Base-by-base conservation (phyloP, 2,797 vertebrate genomes). In the Cuniculus paca region DNA sequence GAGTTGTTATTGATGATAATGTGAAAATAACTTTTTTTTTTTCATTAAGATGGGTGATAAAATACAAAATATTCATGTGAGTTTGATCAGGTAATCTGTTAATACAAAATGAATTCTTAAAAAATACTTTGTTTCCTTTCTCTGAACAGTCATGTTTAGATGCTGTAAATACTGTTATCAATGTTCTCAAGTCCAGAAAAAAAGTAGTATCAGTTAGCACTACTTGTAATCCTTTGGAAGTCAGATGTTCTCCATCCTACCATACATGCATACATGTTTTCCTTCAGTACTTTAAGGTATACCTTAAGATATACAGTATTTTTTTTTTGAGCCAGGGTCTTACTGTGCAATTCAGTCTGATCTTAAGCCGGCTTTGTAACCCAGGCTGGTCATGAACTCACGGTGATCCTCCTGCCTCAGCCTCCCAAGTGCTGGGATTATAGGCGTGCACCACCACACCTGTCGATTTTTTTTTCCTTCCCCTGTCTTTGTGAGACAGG, bases 81-180 rank as follows among this genome's bases (percentile, higher is more conserved):
- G 0, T 60, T 90, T 72, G 13, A 36, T 54, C 74, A 70, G 80
- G 58, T 58, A 65, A n/a, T n/a, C 63, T 65, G 34, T 65, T 65
- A 65, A 34, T 19, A 26, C 34, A 24, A 65, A 58, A 12, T 88
- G 83, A 82, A 77, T 52, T 88, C n/a, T 60, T n/a, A 24, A 92
- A 68, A n/a, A 50, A n/a, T 60, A 56, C 56, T 50, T 74, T 14
- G 80, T 81, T 68, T 63, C 50, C 42, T 26, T 9, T 82, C 42
- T 82, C 26, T 24, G 39, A 85, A 81, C 74, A 77, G n/a, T 80
- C 39, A 31, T 42, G 13, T 81, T 91, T 45, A 88, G 88, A 16
- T 74, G 6, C 20, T 80, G 0, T 63, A 68, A 68, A 52, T 68
- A 90, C 22, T 56, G 24, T 39, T 39, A 24, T 20, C 39, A 77